phyloP scores from a whole-genome alignment of 2,888 invertebrate genomes.

The Nesidiocoris tenuis region DNA sequence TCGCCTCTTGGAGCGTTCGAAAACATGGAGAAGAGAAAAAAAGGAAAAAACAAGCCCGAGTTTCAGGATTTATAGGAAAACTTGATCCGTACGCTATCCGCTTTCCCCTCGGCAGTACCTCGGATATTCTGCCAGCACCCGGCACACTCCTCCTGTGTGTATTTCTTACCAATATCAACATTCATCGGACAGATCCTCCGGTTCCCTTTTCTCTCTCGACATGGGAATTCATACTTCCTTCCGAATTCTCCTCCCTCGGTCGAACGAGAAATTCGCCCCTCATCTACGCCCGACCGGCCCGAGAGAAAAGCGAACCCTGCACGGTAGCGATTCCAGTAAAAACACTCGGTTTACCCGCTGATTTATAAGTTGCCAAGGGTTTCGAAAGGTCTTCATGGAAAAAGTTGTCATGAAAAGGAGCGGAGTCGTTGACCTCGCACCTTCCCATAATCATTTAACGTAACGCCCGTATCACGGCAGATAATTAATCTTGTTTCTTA shows the following conservation, averaged over 20 bases:
- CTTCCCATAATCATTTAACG: neutral
- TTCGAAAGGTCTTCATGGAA: neutral
- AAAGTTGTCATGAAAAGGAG: neutral
- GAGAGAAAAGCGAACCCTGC: neutral
- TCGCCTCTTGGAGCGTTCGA: neutral
- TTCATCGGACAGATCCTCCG: neutral
- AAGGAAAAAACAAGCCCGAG: slow-evolving; percentile 2
- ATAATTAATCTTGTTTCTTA: neutral
- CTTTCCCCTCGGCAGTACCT: neutral
- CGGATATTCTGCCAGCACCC: neutral
- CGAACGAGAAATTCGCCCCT: neutral
- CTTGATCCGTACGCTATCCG: slow-evolving; percentile 7
- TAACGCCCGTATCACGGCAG: neutral
- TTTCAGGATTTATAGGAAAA: slow-evolving; percentile 20
- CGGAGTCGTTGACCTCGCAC: neutral
- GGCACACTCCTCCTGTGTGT: neutral
- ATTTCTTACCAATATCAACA: neutral
- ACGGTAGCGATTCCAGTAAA: neutral
- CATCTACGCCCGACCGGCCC: neutral
- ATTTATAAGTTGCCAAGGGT: neutral
- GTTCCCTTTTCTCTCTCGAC: neutral
- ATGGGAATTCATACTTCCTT: neutral
- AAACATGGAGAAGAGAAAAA: neutral
- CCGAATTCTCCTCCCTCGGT: neutral
- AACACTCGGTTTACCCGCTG: neutral